A percentile compares a stretch with the other conserved stretches of the same genome.
Conservation (phyloP, 2,113 vertebrate species). For the Toxotes chatareus region DNA sequence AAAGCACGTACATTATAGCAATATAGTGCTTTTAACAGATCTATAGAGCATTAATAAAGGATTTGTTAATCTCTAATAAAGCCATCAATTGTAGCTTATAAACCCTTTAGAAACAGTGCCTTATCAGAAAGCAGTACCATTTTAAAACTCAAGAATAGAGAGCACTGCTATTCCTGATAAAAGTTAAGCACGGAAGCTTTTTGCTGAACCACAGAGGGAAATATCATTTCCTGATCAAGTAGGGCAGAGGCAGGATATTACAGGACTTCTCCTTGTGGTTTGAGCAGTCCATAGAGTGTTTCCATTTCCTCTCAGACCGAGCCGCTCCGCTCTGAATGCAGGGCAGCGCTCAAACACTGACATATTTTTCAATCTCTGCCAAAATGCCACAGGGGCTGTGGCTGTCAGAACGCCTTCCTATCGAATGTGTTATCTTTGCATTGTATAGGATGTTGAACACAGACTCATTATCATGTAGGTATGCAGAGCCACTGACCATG, state of each 20-base stretch:
- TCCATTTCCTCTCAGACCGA: constrained; percentile 39
- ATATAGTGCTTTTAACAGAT: not conserved
- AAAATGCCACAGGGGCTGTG: constrained; percentile 24
- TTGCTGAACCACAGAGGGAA: constrained; percentile 32
- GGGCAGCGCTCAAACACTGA: constrained; percentile 36
- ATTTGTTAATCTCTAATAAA: not conserved
- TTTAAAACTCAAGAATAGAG: too few relatives aligned
- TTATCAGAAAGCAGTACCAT: not conserved
- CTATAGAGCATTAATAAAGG: not conserved
- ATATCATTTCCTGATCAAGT: constrained; percentile 38
- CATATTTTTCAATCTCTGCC: constrained; percentile 39
- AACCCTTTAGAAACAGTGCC: not conserved
- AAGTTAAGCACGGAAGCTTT: not conserved
- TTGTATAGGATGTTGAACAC: constrained; percentile 33
- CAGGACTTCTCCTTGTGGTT: constrained; percentile 43
- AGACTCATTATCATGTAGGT: constrained; percentile 54
- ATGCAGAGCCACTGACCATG: constrained; percentile 22
- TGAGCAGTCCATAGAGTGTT: constrained; percentile 43
- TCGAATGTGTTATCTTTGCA: constrained; percentile 30
- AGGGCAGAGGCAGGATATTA: constrained; percentile 44
- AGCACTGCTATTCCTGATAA: not conserved
- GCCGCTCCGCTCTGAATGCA: constrained; percentile 68
- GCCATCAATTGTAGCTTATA: not conserved
- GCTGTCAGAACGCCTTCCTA: constrained; percentile 30
- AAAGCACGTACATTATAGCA: too few relatives aligned